Evolutionary conservation across 2,113 vertebrate genomes (phyloP), one percentile per base, ranked within the genome.

Genomic region (Clupea harengus): DNA sequence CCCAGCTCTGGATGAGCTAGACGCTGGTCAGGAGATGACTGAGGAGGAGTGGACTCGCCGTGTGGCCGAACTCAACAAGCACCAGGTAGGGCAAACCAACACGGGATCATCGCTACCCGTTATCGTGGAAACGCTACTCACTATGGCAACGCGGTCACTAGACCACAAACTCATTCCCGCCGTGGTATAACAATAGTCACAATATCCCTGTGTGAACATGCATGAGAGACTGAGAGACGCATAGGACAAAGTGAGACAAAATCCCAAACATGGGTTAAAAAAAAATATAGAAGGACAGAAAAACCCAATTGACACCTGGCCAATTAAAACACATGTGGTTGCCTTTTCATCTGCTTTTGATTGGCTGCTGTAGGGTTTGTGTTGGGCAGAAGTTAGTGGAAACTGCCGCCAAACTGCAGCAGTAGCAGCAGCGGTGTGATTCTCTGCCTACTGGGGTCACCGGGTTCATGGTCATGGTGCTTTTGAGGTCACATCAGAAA

Each of bases 21-120:
- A 93, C 47, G 86, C 88, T 44, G 94, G 92, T 39, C 93, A 95
- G 54, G 94, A 96, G 90, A 94, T 98, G 95, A 96, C 96, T n/a
- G 97, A 98, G 91, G 97, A 97, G 88, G 97, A 99, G 90, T 95
- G 97, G 95, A 96, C 95, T 88, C 96, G 95, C 89, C 97, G 97
- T 0, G 93, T 97, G 89, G 96, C 98, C 75, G 97, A 98, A 81
- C 95, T 98, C 92, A 99, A 98, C 91, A 99, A 99, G 91, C 97
- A 99, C 89, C 98, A 99, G 97, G 98, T 99, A 82, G 89, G 88
- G 67, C 28, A 32, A 28, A 32, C 67, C 25, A 75, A 0, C 13
- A 6, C 25, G n/a, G n/a, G n/a, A 4, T 57, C 52, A 57, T 57
- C 18, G 2, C 18, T 18, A 5, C 13, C 10, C 52, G 17, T 6